These are phyloP conservation scores for Molossus alvarezi DNA, from an alignment of 2,797 vertebrate species.

Conservation along the genomic window DNA sequence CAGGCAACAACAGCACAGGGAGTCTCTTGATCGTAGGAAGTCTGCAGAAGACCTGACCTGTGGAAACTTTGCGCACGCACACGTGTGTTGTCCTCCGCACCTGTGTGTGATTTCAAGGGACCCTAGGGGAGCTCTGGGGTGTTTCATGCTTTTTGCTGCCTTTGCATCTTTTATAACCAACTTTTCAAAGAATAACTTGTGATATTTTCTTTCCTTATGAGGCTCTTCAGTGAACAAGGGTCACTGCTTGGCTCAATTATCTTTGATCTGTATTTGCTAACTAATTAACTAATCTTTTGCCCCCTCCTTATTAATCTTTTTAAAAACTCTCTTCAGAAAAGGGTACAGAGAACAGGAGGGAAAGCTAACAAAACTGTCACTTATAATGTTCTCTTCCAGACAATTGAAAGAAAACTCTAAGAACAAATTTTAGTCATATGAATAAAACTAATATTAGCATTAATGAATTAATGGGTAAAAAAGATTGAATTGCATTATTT, in stretches of 20 bases:
- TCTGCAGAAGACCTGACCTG: not conserved
- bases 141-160: not conserved
- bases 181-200: not conserved
- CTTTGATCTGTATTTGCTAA: conserved; percentile 20
- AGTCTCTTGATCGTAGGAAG: not conserved
- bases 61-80: not conserved
- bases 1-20: not conserved
- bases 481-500: not conserved
- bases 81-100: too few relatives aligned
- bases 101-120: not conserved
- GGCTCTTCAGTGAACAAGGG: not conserved
- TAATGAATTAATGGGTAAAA: conserved; percentile 50
- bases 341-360: not conserved
- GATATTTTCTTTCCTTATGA: conserved; percentile 5
- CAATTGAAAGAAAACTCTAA: not conserved
- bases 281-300: conserved; percentile 21
- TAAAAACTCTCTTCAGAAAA: not conserved
- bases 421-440: not conserved
- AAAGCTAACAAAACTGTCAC: not conserved
- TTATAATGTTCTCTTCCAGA: conserved; percentile 29
- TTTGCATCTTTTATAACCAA: conserved; percentile 26
- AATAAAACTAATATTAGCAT: conserved; percentile 19
- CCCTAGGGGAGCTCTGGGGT: not conserved
- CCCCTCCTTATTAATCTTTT: conserved; percentile 10
- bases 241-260: not conserved